Percentiles rank a stretch among this genome's conserved stretches.
Evolutionary conservation across 2,888 invertebrate genomes (phyloP).

Genomic region (Diadromus collaris): DNA sequence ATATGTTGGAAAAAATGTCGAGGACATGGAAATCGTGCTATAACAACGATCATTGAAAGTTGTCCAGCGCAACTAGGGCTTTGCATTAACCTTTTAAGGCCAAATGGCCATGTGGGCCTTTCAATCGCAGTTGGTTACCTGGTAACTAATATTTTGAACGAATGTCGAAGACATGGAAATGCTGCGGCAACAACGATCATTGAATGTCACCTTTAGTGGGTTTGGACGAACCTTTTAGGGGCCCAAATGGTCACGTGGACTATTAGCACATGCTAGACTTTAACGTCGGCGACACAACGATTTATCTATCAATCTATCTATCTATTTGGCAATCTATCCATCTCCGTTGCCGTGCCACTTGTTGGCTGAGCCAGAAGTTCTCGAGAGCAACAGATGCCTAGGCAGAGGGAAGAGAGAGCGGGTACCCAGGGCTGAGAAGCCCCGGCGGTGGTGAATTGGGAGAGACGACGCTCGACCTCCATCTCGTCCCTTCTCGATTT

Average conservation of each 20-base stretch:
- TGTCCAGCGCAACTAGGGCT: too few species aligned
- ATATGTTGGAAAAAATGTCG: neutral
- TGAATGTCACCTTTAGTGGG: neutral
- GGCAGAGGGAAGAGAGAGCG: conserved; percentile 58
- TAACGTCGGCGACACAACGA: conserved; percentile 35
- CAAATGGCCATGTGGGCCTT: too few species aligned
- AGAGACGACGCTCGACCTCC: conserved; percentile 45
- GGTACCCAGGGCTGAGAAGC: conserved; percentile 60
- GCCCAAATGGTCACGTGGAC: neutral
- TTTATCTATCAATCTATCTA: conserved; percentile 31
- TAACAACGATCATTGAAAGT: neutral
- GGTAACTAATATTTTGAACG: neutral
- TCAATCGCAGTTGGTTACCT: neutral
- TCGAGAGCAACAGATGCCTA: conserved; percentile 62
- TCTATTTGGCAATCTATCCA: conserved; percentile 44
- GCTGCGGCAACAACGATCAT: neutral
- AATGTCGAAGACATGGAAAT: neutral
- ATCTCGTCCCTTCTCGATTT: conserved; percentile 54
- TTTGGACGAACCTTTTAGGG: neutral
- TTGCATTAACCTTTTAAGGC: too few species aligned
- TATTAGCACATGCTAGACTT: neutral
- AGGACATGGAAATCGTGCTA: neutral
- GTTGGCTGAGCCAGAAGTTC: conserved; percentile 61
- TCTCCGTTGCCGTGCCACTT: conserved; percentile 59
- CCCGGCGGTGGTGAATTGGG: conserved; percentile 33